phyloP scores from a whole-genome alignment of 2,888 invertebrate species.

The Xylocampa areola region DNA sequence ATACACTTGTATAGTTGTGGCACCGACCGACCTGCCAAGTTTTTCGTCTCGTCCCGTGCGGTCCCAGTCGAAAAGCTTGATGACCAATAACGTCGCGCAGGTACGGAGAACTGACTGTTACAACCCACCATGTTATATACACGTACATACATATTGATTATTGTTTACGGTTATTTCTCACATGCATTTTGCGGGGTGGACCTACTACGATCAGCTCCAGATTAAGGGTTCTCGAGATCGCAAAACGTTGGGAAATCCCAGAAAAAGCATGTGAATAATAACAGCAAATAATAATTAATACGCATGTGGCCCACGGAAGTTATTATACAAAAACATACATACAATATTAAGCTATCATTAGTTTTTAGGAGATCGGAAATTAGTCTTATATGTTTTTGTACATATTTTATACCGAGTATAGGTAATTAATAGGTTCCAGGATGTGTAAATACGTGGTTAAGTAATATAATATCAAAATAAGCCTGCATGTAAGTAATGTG shows the following conservation, averaged over 20 bases:
- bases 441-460: constrained; percentile 41
- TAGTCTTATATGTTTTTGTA: constrained; percentile 52
- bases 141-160: constrained; percentile 63
- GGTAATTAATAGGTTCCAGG: constrained; percentile 23
- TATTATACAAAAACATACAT: constrained; percentile 70
- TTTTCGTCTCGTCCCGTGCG: constrained; percentile 97
- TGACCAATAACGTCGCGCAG: constrained; percentile 75
- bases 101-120: constrained; percentile 84
- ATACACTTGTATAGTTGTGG: constrained; percentile 42
- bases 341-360: constrained; percentile 60
- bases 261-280: too few species aligned
- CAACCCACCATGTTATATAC: constrained; percentile 80
- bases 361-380: constrained; percentile 24
- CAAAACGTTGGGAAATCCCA: too few species aligned
- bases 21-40: constrained; percentile 95
- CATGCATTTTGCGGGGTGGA: too few species aligned
- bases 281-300: too few species aligned
- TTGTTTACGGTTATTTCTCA: too few species aligned
- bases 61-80: constrained; percentile 97
- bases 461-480: constrained; percentile 33
- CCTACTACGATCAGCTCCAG: too few species aligned
- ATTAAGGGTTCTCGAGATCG: too few species aligned
- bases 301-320: too few species aligned
- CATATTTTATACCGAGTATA: constrained; percentile 35
- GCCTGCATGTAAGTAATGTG: too few species aligned